Conservation (phyloP, 1,140 invertebrate species). For the Drosophila willistoni region DNA sequence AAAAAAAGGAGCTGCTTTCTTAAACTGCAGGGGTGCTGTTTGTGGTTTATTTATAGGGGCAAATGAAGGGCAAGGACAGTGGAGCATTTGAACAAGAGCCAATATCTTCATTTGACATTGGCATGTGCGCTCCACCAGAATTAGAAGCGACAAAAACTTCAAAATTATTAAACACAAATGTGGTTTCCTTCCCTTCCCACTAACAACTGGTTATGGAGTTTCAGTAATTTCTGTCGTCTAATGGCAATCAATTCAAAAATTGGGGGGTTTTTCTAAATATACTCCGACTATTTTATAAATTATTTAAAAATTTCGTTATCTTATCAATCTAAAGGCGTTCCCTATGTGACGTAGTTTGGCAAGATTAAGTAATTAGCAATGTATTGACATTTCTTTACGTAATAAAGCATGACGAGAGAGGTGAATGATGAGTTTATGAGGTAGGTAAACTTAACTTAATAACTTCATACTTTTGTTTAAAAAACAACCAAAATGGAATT, state of each 20-base stretch:
- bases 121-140: conserved; percentile 60
- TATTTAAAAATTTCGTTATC: background rate
- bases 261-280: background rate
- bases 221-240: background rate
- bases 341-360: background rate
- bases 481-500: no score
- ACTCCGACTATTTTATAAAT: background rate
- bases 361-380: background rate
- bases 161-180: conserved; percentile 41
- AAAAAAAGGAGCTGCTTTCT: background rate
- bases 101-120: conserved; percentile 34
- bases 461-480: no score
- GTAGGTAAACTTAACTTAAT: no score
- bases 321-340: background rate
- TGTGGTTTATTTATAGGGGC: conserved; percentile 67
- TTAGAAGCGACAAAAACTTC: conserved; percentile 20
- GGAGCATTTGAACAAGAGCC: conserved; percentile 1
- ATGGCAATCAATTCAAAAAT: background rate
- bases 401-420: no score
- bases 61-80: conserved; percentile 28
- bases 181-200: conserved; percentile 9
- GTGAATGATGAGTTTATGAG: no score
- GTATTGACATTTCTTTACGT: background rate
- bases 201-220: conserved; percentile 15
- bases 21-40: conserved; percentile 39